Evolutionary conservation across 2,797 vertebrate species (phyloP).

Genomic region (Sebastes paucispinis): DNA sequence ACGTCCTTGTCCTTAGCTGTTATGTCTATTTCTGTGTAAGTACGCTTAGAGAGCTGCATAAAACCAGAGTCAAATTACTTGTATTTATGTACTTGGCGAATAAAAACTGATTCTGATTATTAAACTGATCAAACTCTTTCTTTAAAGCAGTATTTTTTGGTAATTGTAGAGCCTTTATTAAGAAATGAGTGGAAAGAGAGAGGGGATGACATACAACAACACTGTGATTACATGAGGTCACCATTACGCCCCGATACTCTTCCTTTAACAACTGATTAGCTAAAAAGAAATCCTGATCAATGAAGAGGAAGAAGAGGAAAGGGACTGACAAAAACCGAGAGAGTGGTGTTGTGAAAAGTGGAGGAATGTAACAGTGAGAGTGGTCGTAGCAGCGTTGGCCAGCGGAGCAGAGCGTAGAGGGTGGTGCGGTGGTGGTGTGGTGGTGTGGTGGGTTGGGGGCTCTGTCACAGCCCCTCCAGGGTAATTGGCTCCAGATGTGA

Average conservation of each 20-base stretch:
- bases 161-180: background rate
- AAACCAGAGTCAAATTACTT: too few species aligned
- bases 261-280: background rate
- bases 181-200: background rate
- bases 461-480: constrained; percentile 90
- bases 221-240: background rate
- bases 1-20: too few species aligned
- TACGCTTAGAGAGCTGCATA: too few species aligned
- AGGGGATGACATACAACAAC: background rate
- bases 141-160: background rate
- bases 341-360: constrained; percentile 49
- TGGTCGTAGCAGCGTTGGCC: constrained; percentile 57
- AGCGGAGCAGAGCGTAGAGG: constrained; percentile 34
- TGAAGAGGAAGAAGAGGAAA: background rate
- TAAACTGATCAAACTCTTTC: background rate
- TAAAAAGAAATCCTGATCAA: background rate
- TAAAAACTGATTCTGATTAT: background rate
- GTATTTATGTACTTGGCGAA: too few species aligned
- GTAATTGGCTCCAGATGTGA: constrained; percentile 95
- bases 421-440: background rate
- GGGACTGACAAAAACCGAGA: constrained; percentile 22
- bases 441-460: constrained; percentile 57
- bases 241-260: background rate
- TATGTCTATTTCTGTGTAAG: too few species aligned
- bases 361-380: constrained; percentile 68